These are phyloP conservation scores for Teinopalpus imperialis DNA, from an alignment of 2,888 invertebrate species.

Conservation along the genomic window DNA sequence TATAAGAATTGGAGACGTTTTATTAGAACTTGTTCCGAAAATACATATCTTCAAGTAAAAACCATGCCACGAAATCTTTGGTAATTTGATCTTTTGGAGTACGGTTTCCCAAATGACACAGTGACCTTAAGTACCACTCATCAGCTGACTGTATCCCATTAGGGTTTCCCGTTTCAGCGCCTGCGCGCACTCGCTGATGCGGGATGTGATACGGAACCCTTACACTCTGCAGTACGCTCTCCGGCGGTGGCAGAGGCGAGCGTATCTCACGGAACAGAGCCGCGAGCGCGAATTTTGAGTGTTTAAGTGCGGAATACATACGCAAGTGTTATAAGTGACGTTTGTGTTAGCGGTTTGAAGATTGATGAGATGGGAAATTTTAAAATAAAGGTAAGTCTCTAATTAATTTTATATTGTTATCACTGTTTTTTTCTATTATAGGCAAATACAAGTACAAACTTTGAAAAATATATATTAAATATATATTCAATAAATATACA, in stretches of 20 bases:
- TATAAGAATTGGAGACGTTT: no score
- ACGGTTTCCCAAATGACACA: constrained; percentile 52
- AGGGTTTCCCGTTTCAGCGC: constrained; percentile 43
- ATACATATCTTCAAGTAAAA: no score
- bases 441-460: no score
- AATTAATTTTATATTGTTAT: neutral
- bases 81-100: constrained; percentile 7
- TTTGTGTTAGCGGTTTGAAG: neutral
- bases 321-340: constrained; percentile 15
- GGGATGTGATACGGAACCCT: constrained; percentile 53
- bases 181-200: constrained; percentile 58
- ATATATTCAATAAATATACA: no score
- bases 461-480: no score
- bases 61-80: no score
- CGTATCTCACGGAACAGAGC: constrained; percentile 25
- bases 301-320: constrained; percentile 5
- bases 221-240: constrained; percentile 58
- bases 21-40: no score
- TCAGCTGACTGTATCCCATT: constrained; percentile 67
- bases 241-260: constrained; percentile 37
- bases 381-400: constrained; percentile 3
- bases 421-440: no score
- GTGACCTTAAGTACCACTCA: constrained; percentile 66
- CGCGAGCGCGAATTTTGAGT: neutral
- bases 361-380: no score